Base-by-base conservation (phyloP, 2,888 invertebrate species). In the Lamellibrachia columna region DNA sequence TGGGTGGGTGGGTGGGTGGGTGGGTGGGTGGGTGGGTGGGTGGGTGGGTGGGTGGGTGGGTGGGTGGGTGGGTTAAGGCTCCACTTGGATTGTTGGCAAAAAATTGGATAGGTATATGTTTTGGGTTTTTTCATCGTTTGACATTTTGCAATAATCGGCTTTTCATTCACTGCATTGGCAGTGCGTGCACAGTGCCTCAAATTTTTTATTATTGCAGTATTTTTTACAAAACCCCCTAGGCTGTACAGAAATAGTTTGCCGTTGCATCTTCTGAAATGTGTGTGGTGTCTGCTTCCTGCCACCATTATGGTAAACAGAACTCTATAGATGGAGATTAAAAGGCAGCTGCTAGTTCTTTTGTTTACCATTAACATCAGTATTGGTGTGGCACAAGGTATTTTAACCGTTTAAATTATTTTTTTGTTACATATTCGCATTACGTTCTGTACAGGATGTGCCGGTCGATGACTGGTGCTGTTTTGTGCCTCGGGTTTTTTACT, bases 291-390 rank as follows among this genome's bases (percentile, higher is more conserved):
- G 6, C 75, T 75, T 22, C 75, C 75, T 6, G 75, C 3, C 22
- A n/a, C 22, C 22, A 55, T 55, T 9, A n/a, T 75, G n/a, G 75
- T 75, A 75, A 75, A 75, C 15, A 75, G 22, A 75, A 75, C 75
- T 75, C 75, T 75, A 22, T n/a, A 75, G 6, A 75, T 75, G 75
- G 75, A 75, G 75, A 22, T 75, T 75, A 75, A n/a, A 75, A 22
- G 75, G 75, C 75, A 75, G 75, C 75, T 75, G 75, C 75, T 75
- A 75, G 75, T n/a, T 75, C 40, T 75, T 75, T 75, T 75, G 75
- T 75, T 75, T 75, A 75, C 75, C 22, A 22, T n/a, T 3, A 6
- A 75, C 75, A 75, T 75, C 75, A n/a, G 22, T 75, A 75, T 75
- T 6, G 75, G n/a, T 75, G 75, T 75, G 75, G 75, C 22, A 75